Conservation (phyloP, 2,113 vertebrate species). For the Brachypodius melanocephalos region DNA sequence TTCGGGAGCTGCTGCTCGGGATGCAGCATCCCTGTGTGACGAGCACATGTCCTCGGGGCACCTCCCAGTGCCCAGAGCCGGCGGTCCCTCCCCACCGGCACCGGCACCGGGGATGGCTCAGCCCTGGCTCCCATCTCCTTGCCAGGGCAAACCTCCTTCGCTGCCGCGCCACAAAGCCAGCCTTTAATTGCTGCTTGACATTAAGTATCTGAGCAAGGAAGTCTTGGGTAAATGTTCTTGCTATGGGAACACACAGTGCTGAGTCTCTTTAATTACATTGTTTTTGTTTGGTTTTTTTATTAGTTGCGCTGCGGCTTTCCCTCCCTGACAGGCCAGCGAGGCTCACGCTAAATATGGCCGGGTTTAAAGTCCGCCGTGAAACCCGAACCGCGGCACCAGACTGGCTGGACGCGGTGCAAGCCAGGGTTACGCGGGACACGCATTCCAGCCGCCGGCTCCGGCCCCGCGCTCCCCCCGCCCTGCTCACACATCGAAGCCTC, state of each 20-base stretch:
- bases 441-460: conserved; percentile 69
- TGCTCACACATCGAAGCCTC: background rate
- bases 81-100: background rate
- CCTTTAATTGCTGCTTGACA: conserved; percentile 35
- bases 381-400: conserved; percentile 88
- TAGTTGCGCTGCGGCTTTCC: conserved; percentile 59
- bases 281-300: conserved; percentile 68
- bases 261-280: conserved; percentile 70
- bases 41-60: background rate
- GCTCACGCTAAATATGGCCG: conserved; percentile 86
- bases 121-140: background rate
- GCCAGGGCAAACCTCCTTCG: background rate
- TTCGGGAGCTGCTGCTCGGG: accelerated
- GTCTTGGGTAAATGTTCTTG: conserved; percentile 57
- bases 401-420: conserved; percentile 83
- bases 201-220: conserved; percentile 46
- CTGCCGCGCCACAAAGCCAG: background rate
- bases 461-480: background rate
- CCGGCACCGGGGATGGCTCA: background rate
- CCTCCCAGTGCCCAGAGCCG: background rate
- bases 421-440: conserved; percentile 72
- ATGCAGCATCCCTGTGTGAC: background rate
- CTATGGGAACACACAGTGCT: conserved; percentile 69
- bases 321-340: conserved; percentile 30
- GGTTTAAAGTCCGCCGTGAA: conserved; percentile 78